Base-by-base conservation (phyloP, 2,113 vertebrate species). In the Engraulis encrasicolus region DNA sequence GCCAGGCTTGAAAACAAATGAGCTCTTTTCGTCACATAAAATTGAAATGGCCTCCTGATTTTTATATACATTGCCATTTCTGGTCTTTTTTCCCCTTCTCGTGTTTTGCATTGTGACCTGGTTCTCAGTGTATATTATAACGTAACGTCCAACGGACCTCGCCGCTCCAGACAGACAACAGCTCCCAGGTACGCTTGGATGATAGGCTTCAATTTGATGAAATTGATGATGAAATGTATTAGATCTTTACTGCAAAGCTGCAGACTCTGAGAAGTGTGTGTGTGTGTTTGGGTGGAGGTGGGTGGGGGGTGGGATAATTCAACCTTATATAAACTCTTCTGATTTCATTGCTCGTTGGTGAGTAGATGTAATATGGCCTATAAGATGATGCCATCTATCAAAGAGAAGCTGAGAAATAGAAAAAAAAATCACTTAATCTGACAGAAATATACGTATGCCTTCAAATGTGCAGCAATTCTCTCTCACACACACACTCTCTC, bases 401-500 rank as follows among this genome's bases (percentile, higher is more conserved):
- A 66, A 66, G 58, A 66, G 54, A 61, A 61, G 23, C n/a, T n/a
- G n/a, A n/a, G n/a, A n/a, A n/a, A n/a, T n/a, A 66, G n/a, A 66
- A 23, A 23, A 31, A 23, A 27, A 66, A 66, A 66, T 74, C 12
- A 74, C 66, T 71, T 15, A 34, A 31, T 19, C 66, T 66, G 66
- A 15, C 66, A 34, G 23, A 23, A n/a, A 6, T 58, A n/a, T 20
- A n/a, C 19, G 6, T 23, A 20, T 17, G 54, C n/a, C 19, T 4
- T 58, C 54, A n/a, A 20, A 58, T n/a, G 50, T 54, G 50, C 12
- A 54, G 50, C 31, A 38, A 81, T 66, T 37, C n/a, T 79, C 66
- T 61, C 52, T 87, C 80, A 78, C 58, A 83, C 38, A 48, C 45
- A 15, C 52, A 54, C 34, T 78, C 45, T 79, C 36, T 31, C 17